A percentile compares a stretch with the other conserved stretches of the same genome.
These are phyloP conservation scores for Thunnus albacares DNA, from an alignment of 2,797 vertebrate genomes.

Conservation along the genomic window DNA sequence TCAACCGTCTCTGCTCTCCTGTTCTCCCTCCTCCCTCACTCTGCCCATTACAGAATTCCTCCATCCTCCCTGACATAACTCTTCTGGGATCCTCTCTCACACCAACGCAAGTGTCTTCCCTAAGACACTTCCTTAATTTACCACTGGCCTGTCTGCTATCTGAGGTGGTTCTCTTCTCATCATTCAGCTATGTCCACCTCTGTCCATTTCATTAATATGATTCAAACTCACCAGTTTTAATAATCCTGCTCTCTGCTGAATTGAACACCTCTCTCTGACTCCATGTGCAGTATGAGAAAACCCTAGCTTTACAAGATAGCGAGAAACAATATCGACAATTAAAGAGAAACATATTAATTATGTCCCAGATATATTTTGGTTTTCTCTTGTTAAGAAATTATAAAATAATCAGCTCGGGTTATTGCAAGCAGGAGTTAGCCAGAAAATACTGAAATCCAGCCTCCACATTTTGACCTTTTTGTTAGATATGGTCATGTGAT, in stretches of 20 bases:
- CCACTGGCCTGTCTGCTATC: conserved; percentile 27
- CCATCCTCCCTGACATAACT: conserved; percentile 46
- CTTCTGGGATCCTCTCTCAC: conserved; percentile 54
- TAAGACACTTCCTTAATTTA: conserved; percentile 56
- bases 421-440: not conserved
- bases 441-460: conserved; percentile 2
- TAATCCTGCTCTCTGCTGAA: conserved; percentile 56
- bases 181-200: conserved; percentile 50
- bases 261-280: not conserved
- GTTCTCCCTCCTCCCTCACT: conserved; percentile 21
- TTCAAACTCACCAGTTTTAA: conserved; percentile 46
- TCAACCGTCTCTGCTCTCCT: conserved; percentile 42
- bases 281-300: not conserved
- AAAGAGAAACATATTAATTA: not conserved
- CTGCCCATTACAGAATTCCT: conserved; percentile 52
- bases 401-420: not conserved
- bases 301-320: not conserved
- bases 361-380: not conserved
- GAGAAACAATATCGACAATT: not conserved
- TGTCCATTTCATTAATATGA: conserved; percentile 57
- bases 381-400: conserved; percentile 14
- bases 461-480: not conserved
- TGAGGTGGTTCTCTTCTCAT: conserved; percentile 34
- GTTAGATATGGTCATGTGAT: not conserved
- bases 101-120: conserved; percentile 17